A percentile compares a stretch with the other conserved stretches of the same genome.
Evolutionary conservation across 2,888 invertebrate species (phyloP).

Genomic region (Lycia hirtaria): DNA sequence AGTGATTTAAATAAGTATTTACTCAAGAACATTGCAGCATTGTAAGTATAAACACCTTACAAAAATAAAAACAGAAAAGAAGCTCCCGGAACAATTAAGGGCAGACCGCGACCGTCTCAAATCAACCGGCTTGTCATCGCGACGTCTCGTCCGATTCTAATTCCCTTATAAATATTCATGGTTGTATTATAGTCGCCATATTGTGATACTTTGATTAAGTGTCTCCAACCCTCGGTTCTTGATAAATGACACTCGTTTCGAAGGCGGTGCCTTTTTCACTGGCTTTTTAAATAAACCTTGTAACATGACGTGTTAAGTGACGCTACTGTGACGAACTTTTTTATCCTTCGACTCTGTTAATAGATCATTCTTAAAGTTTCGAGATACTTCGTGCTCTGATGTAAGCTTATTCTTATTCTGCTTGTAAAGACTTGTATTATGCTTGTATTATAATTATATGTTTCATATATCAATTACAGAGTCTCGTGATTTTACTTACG

Average conservation of each 20-base stretch:
- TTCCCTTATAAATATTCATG: constrained; percentile 82
- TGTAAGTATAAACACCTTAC: constrained; percentile 21
- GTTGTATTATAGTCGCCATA: constrained; percentile 68
- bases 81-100: constrained; percentile 62
- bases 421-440: too few species aligned
- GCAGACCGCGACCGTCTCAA: constrained; percentile 60
- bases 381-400: not conserved
- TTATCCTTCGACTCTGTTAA: not conserved
- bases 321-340: constrained; percentile 29
- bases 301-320: constrained; percentile 22
- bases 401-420: not conserved
- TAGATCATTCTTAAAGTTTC: not conserved
- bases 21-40: not conserved
- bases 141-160: constrained; percentile 62
- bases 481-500: too few species aligned
- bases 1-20: not conserved
- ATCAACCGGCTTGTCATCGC: constrained; percentile 57
- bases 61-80: constrained; percentile 33
- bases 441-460: too few species aligned
- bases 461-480: too few species aligned
- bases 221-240: constrained; percentile 63
- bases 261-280: constrained; percentile 49
- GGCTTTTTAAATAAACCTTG: constrained; percentile 33
- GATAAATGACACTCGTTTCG: constrained; percentile 63
- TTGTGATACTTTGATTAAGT: constrained; percentile 84